Evolutionary conservation across 2,797 vertebrate species (phyloP), one percentile per base, ranked within the genome.

Genomic region (Dipus sagitta): DNA sequence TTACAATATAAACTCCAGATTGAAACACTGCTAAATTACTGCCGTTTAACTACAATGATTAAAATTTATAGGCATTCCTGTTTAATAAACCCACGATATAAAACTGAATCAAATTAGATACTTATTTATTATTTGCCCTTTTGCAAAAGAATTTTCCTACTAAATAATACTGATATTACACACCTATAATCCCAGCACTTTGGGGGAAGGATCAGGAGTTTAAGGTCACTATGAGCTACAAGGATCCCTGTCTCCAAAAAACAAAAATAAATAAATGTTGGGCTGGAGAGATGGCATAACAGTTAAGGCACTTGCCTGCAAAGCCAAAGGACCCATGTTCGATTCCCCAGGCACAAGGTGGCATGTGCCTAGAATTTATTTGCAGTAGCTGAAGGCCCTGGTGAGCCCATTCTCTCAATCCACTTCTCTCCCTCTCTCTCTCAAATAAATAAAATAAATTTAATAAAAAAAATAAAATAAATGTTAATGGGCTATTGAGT

Each of bases 51-150:
- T 54, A 92, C 6, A 71, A 0, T 80, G 52, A 71, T 86, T 76
- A 94, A 92, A 96, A 94, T 67, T 94, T 78, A 92, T 32, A 90
- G 67, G 65, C 75, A 15, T 74, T 95, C 26, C 23, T 71, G n/a
- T 75, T 94, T 83, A 93, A 78, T 26, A 94, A 84, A 80, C 7
- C 28, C 34, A 81, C 26, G 7, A 54, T 14, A n/a, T 32, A 81
- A 93, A 86, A 88, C 21, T 76, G 10, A 90, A 81, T 78, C 67
- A 64, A 88, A 88, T 62, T 62, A 90, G 20, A 86, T 68, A 62
- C 68, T 72, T 42, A 84, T 68, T 38, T 96, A 62, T 8, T 8
- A 71, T n/a, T 74, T 11, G 80, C 47, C 20, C 34, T n/a, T 89
- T 75, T 93, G 20, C 81, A 92, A 94, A 38, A 92, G 42, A 52